Percentiles rank a stretch among this genome's conserved stretches.
Conservation (phyloP, 2,888 invertebrate species). For the Synanthedon formicaeformis region DNA sequence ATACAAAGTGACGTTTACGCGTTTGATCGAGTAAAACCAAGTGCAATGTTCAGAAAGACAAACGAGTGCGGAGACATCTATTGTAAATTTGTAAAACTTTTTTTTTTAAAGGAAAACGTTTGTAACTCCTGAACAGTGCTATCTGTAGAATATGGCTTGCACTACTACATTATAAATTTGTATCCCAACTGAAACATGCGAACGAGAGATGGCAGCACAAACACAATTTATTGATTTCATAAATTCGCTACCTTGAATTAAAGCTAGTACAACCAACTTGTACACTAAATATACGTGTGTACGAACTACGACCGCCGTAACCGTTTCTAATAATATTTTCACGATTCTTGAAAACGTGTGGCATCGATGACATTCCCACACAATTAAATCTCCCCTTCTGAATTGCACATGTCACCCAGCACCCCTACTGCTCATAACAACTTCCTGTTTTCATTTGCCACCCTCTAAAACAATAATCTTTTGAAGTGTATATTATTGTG, state of each 20-base stretch:
- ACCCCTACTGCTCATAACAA: background rate
- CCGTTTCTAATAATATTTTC: background rate
- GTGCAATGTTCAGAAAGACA: too few relatives aligned
- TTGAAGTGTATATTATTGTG: slow-evolving; percentile 4
- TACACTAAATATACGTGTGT: background rate
- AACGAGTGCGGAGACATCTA: too few relatives aligned
- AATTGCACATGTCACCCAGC: background rate
- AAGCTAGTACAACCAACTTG: background rate
- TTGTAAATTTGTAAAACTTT: too few relatives aligned
- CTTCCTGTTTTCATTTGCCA: slow-evolving; percentile 3
- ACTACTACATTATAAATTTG: too few relatives aligned
- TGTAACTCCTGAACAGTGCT: too few relatives aligned
- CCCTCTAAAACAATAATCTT: background rate
- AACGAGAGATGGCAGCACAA: slow-evolving; percentile 2
- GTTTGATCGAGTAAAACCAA: too few relatives aligned
- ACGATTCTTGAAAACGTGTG: background rate
- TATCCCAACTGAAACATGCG: too few relatives aligned
- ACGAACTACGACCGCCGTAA: background rate
- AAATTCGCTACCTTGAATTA: background rate
- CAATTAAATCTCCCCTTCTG: background rate
- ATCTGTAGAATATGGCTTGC: too few relatives aligned
- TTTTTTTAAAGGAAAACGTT: too few relatives aligned
- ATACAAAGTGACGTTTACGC: too few relatives aligned
- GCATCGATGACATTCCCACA: background rate
- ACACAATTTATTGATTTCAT: slow-evolving; percentile 1